Conservation (phyloP, 1,140 invertebrate species). For the Hydropsyche tenuis region DNA sequence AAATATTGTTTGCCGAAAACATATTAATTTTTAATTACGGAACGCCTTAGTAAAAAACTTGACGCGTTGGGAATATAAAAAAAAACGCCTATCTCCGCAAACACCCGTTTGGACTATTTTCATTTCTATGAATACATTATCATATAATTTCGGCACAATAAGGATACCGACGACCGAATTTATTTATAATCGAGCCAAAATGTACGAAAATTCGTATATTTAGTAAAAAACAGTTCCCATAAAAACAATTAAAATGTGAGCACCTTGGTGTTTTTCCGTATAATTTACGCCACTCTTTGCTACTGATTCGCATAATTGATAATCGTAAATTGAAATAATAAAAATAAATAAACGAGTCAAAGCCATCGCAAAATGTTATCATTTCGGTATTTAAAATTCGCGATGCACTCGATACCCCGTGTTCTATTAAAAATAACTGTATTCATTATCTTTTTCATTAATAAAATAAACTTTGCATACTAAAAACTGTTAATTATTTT, state of each 20-base stretch:
- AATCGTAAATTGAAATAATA: neutral
- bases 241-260: neutral
- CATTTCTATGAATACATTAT: slow-evolving; percentile 23
- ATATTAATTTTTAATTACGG: too few relatives aligned
- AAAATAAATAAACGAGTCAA: neutral
- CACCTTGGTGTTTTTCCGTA: slow-evolving; percentile 7
- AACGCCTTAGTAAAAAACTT: too few relatives aligned
- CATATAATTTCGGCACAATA: slow-evolving; percentile 13
- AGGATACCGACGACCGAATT: neutral
- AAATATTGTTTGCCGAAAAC: too few relatives aligned
- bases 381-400: too few relatives aligned
- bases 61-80: too few relatives aligned
- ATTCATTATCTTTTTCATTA: too few relatives aligned
- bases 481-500: too few relatives aligned
- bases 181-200: slow-evolving; percentile 17
- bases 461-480: too few relatives aligned
- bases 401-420: too few relatives aligned
- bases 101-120: slow-evolving; percentile 23
- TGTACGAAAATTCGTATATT: too few relatives aligned
- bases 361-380: too few relatives aligned
- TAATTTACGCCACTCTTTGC: slow-evolving; percentile 2
- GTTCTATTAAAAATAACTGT: too few relatives aligned
- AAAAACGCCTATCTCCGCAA: slow-evolving; percentile 2
- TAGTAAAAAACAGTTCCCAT: neutral
- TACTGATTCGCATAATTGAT: neutral